Evolutionary conservation across 1,140 invertebrate species (phyloP).

Genomic region (Proales similis): DNA sequence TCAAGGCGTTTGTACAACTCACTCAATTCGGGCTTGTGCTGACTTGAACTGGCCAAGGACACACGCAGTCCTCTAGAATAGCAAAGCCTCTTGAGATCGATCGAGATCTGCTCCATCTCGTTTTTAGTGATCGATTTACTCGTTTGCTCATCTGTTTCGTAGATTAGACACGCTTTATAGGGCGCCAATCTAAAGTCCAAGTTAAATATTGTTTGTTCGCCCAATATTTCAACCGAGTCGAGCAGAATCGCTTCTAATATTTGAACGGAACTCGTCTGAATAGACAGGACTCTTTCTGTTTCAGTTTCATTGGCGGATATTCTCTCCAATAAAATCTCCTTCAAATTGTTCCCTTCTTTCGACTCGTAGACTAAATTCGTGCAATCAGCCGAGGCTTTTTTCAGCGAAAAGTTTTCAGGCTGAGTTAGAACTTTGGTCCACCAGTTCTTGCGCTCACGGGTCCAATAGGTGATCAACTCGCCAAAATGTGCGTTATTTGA

Average conservation of each 20-base stretch:
- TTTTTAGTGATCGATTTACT: too few relatives aligned
- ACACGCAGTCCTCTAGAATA: conserved; percentile 17
- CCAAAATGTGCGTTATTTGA: not conserved
- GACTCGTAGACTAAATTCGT: conserved; percentile 12
- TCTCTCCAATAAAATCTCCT: not conserved
- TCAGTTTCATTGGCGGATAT: not conserved
- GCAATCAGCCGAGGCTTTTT: too few relatives aligned
- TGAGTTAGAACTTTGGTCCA: conserved; percentile 25
- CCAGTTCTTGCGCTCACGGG: conserved; percentile 11
- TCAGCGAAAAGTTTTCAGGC: conserved; percentile 2
- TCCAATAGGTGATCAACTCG: conserved; percentile 3
- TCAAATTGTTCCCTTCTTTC: conserved; percentile 19
- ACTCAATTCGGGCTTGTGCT: not conserved
- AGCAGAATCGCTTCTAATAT: conserved; percentile 18
- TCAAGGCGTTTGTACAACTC: conserved; percentile 14
- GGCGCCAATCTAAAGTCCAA: conserved; percentile 29
- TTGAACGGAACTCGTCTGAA: conserved; percentile 3
- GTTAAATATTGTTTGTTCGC: conserved; percentile 24
- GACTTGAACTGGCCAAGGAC: not conserved
- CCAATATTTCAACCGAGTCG: conserved; percentile 20
- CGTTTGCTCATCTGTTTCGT: not conserved
- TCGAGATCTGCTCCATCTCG: not conserved
- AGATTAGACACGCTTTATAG: conserved; percentile 15
- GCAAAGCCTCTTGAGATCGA: conserved; percentile 15
- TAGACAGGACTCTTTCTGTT: not conserved